A percentile compares a stretch with the other conserved stretches of the same genome.
These are phyloP conservation scores for Borostomias antarcticus DNA, from an alignment of 2,797 vertebrate species.

Conservation along the genomic window DNA sequence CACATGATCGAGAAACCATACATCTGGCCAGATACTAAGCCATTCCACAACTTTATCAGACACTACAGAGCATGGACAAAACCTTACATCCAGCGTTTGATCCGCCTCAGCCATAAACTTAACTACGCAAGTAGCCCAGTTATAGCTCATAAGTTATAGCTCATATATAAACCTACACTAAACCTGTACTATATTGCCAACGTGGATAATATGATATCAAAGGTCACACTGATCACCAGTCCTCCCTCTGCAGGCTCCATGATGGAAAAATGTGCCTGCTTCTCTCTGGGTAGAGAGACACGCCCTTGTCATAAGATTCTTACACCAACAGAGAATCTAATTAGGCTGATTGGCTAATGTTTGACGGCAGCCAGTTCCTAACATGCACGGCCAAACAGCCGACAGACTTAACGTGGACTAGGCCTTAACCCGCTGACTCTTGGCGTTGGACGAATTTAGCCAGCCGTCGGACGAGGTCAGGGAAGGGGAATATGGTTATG, in stretches of 20 bases:
- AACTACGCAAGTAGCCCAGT: neutral
- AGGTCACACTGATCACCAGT: neutral
- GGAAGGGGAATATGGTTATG: neutral
- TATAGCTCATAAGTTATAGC: no score
- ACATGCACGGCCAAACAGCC: neutral
- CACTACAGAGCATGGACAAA: no score
- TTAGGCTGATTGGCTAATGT: slow-evolving; percentile 46
- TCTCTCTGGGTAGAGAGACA: neutral
- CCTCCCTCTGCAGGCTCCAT: neutral
- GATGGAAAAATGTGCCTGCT: neutral
- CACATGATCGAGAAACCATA: neutral
- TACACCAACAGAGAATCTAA: slow-evolving; percentile 33
- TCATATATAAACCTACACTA: no score
- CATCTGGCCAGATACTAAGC: neutral
- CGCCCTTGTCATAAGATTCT: slow-evolving; percentile 22
- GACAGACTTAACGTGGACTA: neutral
- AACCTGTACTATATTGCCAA: neutral
- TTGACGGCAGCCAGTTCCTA: slow-evolving; percentile 23
- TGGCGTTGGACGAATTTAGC: neutral
- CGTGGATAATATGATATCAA: neutral
- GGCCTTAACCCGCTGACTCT: neutral
- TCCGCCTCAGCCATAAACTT: neutral
- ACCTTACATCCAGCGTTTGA: no score
- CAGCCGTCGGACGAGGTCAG: neutral
- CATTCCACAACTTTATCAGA: neutral